Base-by-base conservation (phyloP, 2,888 invertebrate genomes). In the Ellobium chinense region DNA sequence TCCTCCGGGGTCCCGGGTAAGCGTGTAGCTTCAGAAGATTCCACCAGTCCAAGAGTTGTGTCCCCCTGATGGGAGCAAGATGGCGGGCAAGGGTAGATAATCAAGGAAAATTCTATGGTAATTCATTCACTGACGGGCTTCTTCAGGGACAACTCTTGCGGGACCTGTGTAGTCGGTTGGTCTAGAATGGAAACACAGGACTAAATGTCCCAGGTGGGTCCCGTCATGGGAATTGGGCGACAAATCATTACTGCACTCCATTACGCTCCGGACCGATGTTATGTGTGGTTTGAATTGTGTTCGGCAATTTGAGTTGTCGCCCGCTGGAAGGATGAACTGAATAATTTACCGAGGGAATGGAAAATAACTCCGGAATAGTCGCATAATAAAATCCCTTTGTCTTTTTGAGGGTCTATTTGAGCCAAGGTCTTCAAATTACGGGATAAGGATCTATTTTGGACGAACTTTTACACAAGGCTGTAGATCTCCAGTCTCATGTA, bases 251-350 rank as follows among this genome's bases (percentile, higher is more conserved):
- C 69, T 39, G 18, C 29, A 46, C 46, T 39, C 29, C 39, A 69
- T 69, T 69, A 69, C 69, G 39, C 29, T 21, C 46, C 29, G 46
- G 29, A 39, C 39, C 69, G 46, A 69, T 46, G 46, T 69, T 69
- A 69, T 69, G 69, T 36, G 46, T 69, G 46, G 39, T 69, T 69
- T 69, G 69, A 46, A 69, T 69, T 69, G 69, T 69, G 29, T 69
- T 69, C 69, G 27, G 46, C 39, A 46, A 69, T 69, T 69, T 37
- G 36, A n/a, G 18, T 46, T 46, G 46, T 46, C 46, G 46, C 37
- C 46, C 46, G 39, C n/a, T n/a, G n/a, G n/a, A n/a, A n/a, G n/a
- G n/a, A n/a, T n/a, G n/a, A n/a, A n/a, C n/a, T n/a, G n/a, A n/a
- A n/a, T n/a, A n/a, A n/a, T n/a, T n/a, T n/a, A n/a, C n/a, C n/a